Evolutionary conservation across 2,797 vertebrate genomes (phyloP).

Genomic region (Crocodylus rhombifer): DNA sequence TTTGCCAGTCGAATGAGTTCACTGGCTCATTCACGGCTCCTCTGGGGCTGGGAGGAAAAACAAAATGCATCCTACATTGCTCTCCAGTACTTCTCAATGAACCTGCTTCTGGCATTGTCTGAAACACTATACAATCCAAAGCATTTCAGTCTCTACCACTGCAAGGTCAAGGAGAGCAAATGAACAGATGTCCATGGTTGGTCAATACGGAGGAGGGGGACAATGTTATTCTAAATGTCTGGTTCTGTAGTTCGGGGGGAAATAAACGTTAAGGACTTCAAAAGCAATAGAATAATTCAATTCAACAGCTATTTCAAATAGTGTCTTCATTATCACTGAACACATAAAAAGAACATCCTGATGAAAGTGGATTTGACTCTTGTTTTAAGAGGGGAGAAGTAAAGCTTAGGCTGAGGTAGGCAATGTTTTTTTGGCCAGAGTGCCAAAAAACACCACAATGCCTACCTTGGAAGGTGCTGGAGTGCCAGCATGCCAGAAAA

Average conservation of each 20-base stretch:
- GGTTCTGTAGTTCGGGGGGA: not conserved
- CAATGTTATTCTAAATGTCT: not conserved
- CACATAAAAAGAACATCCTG: not conserved
- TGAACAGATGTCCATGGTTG: not conserved
- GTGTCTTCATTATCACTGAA: not conserved
- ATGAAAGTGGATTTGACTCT: not conserved
- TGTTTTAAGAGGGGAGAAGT: not conserved
- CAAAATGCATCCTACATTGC: not conserved
- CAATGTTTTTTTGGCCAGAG: too few species aligned
- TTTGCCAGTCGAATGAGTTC: too few species aligned
- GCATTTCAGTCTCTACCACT: rapidly evolving
- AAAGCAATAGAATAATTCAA: not conserved
- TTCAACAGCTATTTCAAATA: not conserved
- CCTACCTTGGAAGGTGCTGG: too few species aligned
- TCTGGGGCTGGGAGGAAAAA: not conserved
- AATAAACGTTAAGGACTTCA: not conserved
- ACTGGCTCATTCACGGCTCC: not conserved
- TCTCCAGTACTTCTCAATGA: not conserved
- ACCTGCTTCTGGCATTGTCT: not conserved
- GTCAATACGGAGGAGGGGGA: too few species aligned
- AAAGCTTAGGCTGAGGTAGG: not conserved
- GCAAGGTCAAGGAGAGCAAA: not conserved
- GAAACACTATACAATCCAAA: not conserved
- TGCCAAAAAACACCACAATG: too few species aligned
- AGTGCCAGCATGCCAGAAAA: too few species aligned